These are phyloP conservation scores for Rattus rattus DNA, from an alignment of 2,113 vertebrate genomes.

Conservation along the genomic window DNA sequence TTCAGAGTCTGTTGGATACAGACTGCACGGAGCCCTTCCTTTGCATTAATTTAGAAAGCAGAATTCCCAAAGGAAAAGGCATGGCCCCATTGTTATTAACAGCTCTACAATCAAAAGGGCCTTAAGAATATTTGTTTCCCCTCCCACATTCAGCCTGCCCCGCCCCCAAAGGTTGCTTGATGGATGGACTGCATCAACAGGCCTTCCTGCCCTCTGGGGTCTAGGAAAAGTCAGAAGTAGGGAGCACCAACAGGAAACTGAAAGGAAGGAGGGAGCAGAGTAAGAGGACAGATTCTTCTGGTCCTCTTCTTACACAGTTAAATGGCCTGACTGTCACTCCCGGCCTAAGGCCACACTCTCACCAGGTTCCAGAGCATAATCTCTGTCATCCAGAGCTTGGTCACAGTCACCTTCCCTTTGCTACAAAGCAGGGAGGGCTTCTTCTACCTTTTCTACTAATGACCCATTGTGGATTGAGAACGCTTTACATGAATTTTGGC, in stretches of 20 bases:
- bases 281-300: constrained; percentile 14
- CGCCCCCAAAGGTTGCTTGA: not conserved
- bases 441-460: not conserved
- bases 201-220: not conserved
- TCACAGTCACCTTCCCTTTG: constrained; percentile 19
- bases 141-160: not conserved
- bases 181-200: constrained; percentile 2
- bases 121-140: not conserved
- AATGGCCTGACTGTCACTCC: not conserved
- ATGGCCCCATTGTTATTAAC: not conserved
- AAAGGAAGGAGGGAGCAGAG: not conserved
- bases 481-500: not conserved
- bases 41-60: constrained; percentile 20
- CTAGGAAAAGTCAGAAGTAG: not conserved
- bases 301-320: not conserved
- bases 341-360: not conserved
- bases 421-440: not conserved
- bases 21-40: constrained; percentile 23
- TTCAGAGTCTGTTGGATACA: not conserved
- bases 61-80: not conserved
- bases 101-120: not conserved
- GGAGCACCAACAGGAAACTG: not conserved
- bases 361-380: not conserved
- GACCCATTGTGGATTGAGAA: not conserved
- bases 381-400: not conserved